phyloP scores from a whole-genome alignment of 2,113 vertebrate species.

The Axis porcinus region DNA sequence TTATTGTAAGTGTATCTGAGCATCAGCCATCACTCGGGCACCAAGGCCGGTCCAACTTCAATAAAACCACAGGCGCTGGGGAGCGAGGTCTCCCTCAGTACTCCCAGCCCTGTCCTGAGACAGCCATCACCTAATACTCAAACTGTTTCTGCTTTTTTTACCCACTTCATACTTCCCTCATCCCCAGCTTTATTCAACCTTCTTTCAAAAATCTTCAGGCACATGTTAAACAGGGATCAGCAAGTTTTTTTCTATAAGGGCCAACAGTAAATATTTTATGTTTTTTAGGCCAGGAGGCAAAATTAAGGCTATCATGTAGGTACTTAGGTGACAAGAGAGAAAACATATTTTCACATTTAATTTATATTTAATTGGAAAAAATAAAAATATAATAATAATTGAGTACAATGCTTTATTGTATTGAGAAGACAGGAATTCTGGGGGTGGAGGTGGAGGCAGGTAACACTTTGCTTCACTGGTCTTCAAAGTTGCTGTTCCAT shows the following conservation, averaged over 20 bases:
- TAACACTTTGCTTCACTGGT: neutral
- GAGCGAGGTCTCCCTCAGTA: neutral
- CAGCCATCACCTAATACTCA: neutral
- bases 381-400: neutral
- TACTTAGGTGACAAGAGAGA: neutral
- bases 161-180: neutral
- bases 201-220: neutral
- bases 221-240: neutral
- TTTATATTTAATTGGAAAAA: neutral
- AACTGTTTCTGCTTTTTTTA: neutral
- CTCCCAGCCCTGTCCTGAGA: neutral
- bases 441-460: neutral
- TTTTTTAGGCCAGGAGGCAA: neutral
- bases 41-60: neutral
- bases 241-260: neutral
- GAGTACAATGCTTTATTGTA: neutral
- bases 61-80: neutral
- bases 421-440: neutral
- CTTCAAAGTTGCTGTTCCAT: neutral
- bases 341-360: neutral
- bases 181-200: neutral
- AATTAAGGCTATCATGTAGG: neutral
- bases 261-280: constrained; percentile 1
- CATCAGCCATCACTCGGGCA: neutral
- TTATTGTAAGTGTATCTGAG: neutral